Evolutionary conservation across 2,797 vertebrate species (phyloP).

Genomic region (Botia almorhae): DNA sequence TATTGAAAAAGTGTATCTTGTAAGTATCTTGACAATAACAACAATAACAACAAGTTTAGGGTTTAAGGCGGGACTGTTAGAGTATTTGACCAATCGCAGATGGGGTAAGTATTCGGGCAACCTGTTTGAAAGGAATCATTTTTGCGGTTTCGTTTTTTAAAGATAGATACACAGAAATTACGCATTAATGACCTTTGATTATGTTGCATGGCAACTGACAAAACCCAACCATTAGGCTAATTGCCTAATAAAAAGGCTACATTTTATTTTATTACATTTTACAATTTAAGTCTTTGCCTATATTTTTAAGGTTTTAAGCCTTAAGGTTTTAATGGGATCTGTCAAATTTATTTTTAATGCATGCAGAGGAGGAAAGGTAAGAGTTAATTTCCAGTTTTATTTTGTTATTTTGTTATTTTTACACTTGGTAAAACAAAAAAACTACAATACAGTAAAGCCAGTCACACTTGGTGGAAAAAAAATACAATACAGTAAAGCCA

Average conservation of each 20-base stretch:
- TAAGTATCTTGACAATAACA: not conserved
- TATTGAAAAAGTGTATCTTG: too few species aligned
- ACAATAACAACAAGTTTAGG: not conserved
- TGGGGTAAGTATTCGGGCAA: not conserved
- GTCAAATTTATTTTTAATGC: not conserved
- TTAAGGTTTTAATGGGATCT: not conserved
- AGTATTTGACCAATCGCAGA: not conserved
- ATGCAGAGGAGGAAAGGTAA: not conserved
- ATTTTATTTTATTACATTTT: not conserved
- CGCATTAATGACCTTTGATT: not conserved
- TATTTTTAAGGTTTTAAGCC: not conserved
- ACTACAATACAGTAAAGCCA: not conserved
- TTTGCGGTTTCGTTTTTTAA: not conserved
- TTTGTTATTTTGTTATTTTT: not conserved
- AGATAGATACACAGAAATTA: not conserved
- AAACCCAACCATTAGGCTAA: not conserved
- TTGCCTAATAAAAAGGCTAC: not conserved
- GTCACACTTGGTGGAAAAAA: not conserved
- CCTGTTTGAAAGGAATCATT: not conserved
- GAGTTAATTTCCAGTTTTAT: not conserved
- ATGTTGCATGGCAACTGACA: not conserved
- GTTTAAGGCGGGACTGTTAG: not conserved
- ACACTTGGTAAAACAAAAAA: not conserved
- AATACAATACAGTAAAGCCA: not conserved
- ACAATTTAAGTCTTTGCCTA: not conserved